Evolutionary conservation across 2,888 invertebrate genomes (phyloP).

Genomic region (Chaitophorus viminalis): DNA sequence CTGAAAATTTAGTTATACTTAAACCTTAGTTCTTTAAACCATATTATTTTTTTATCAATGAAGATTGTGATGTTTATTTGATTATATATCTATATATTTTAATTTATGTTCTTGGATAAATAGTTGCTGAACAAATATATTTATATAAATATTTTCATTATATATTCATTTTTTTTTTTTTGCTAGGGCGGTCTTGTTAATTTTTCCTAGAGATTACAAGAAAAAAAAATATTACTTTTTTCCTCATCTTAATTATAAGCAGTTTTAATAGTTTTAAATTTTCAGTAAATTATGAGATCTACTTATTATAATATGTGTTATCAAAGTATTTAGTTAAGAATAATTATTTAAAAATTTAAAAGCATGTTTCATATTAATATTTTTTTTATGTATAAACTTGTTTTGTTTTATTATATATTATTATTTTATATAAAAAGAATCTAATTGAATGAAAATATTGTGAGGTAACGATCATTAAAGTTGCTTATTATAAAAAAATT

Average conservation of each 20-base stretch:
- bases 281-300: background rate
- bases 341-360: conserved; percentile 4
- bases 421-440: background rate
- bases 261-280: no score
- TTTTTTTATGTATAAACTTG: background rate
- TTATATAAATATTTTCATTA: background rate
- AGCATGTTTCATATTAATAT: background rate
- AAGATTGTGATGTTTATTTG: conserved; percentile 1
- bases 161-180: background rate
- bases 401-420: background rate
- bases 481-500: background rate
- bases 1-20: conserved; percentile 10
- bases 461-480: background rate
- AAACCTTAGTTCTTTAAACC: background rate
- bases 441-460: background rate
- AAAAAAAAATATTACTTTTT: background rate
- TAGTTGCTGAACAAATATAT: background rate
- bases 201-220: no score
- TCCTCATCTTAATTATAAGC: background rate
- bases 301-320: background rate
- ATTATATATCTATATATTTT: background rate
- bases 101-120: background rate
- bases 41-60: background rate
- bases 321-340: background rate
- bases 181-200: no score